These are phyloP conservation scores for Calypte anna DNA, from an alignment of 2,113 vertebrate species.

Conservation along the genomic window DNA sequence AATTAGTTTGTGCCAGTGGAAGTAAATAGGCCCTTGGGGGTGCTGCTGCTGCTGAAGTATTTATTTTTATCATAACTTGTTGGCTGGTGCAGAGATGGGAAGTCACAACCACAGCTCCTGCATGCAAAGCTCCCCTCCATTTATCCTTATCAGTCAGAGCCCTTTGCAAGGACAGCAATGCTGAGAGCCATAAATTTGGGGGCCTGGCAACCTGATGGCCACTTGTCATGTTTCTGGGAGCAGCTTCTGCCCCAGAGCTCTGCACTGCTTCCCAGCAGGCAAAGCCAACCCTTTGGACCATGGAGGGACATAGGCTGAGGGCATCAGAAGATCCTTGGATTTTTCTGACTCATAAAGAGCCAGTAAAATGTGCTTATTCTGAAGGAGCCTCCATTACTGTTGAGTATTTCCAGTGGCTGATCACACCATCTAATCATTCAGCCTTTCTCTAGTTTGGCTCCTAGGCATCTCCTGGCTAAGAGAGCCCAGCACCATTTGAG, in stretches of 20 bases:
- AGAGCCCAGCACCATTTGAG: not conserved
- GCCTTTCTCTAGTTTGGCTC: not conserved
- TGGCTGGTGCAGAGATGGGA: not conserved
- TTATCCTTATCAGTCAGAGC: not conserved
- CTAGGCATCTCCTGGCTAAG: not conserved
- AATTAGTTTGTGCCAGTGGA: slow-evolving; percentile 37
- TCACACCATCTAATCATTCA: fast-evolving
- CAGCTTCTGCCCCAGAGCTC: not conserved
- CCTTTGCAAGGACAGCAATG: not conserved
- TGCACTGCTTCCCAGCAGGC: not conserved
- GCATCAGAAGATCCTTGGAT: not conserved
- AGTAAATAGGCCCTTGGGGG: slow-evolving; percentile 23
- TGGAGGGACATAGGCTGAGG: not conserved
- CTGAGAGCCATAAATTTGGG: not conserved
- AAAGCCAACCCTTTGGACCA: not conserved
- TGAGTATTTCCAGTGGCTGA: not conserved
- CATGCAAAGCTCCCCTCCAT: not conserved
- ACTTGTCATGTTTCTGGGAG: not conserved
- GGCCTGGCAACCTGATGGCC: not conserved
- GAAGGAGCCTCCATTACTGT: not conserved
- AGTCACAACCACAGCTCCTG: not conserved
- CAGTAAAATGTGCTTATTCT: not conserved
- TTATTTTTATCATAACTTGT: slow-evolving; percentile 57
- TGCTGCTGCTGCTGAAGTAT: slow-evolving; percentile 23
- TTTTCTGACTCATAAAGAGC: not conserved